Conservation (phyloP, 2,797 vertebrate species). For the Spheniscus humboldti region DNA sequence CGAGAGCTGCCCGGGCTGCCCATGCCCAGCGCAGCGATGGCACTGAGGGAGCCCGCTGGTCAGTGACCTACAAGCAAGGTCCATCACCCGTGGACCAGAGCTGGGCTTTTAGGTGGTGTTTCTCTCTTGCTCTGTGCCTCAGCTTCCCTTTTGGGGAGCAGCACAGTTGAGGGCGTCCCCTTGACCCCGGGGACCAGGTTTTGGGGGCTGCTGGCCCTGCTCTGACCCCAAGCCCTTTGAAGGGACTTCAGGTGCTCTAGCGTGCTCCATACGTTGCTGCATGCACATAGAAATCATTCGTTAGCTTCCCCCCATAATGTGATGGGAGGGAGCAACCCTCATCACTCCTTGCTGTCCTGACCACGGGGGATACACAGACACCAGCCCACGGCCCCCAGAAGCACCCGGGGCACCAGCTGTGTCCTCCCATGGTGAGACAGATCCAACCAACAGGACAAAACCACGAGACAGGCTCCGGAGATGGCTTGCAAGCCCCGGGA, state of each 20-base stretch:
- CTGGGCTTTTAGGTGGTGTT: background rate
- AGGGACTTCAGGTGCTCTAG: background rate
- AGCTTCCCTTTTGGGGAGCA: background rate
- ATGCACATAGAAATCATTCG: fast-evolving
- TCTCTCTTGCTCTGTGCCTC: background rate
- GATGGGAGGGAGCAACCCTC: no score
- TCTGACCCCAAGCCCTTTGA: background rate
- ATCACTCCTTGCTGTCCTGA: background rate
- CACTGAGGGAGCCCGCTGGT: background rate
- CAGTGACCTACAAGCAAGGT: background rate
- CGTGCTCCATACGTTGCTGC: fast-evolving
- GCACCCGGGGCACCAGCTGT: fast-evolving
- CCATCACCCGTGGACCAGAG: background rate
- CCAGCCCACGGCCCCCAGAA: background rate
- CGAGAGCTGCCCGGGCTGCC: background rate
- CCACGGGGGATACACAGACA: no score
- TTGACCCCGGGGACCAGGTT: fast-evolving
- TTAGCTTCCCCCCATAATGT: fast-evolving
- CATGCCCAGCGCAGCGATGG: fast-evolving
- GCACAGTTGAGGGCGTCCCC: fast-evolving
- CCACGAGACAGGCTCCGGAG: background rate
- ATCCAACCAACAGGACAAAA: background rate
- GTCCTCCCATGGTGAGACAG: fast-evolving
- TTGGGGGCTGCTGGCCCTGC: background rate
- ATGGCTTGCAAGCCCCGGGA: fast-evolving